These are phyloP conservation scores for Tipula vernalis DNA, from an alignment of 2,888 invertebrate species.

Conservation along the genomic window DNA sequence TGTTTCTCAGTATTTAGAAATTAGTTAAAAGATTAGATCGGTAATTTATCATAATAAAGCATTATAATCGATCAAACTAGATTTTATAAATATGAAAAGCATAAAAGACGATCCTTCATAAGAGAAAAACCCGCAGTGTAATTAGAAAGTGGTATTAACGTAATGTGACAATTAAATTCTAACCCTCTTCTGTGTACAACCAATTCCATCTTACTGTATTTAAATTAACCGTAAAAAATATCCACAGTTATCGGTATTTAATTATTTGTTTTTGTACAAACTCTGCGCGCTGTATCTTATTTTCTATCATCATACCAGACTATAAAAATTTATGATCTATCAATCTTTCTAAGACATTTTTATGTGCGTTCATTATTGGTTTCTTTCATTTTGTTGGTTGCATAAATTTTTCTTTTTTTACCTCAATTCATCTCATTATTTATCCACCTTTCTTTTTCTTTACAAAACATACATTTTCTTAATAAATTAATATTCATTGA, in stretches of 20 bases:
- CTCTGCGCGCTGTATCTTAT: neutral
- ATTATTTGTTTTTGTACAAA: neutral
- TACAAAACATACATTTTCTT: neutral
- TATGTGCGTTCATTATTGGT: neutral
- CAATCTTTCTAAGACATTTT: conserved; percentile 4
- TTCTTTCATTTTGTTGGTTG: neutral
- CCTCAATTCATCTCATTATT: conserved; percentile 4
- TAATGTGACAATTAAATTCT: neutral
- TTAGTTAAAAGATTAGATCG: neutral
- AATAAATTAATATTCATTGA: neutral
- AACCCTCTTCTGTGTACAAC: neutral
- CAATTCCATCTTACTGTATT: neutral
- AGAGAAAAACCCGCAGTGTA: neutral
- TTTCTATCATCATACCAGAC: neutral
- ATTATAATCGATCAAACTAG: neutral
- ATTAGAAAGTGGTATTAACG: neutral
- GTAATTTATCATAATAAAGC: neutral
- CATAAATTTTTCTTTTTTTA: conserved; percentile 4
- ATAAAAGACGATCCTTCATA: neutral
- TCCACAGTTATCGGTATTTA: neutral
- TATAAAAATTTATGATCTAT: neutral
- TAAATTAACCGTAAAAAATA: neutral
- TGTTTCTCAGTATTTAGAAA: neutral
- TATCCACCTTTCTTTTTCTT: conserved; percentile 1
- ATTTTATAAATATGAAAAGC: neutral